Evolutionary conservation across 2,888 invertebrate genomes (phyloP), one percentile per base, ranked within the genome.

Genomic region (Seira ritae): DNA sequence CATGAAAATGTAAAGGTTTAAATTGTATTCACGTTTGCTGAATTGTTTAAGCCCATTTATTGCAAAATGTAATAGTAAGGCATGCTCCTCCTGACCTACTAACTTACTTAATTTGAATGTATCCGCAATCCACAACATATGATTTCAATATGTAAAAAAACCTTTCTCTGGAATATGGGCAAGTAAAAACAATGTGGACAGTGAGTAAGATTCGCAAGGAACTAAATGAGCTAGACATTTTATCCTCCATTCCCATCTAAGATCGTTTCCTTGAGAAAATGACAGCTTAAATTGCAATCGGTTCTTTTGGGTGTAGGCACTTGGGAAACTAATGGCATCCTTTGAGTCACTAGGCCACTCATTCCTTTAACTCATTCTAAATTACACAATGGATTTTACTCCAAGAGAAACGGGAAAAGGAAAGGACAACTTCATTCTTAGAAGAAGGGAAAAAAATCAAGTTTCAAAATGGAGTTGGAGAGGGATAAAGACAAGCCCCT

Each of bases 401-500:
- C 12, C 50, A n/a, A 50, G 17, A 50, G 12, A 50, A 12, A 50
- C 50, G 12, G 42, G 42, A 42, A 12, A 42, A 8, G 42, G 50
- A 50, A 50, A n/a, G 50, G 17, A 50, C 15, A n/a, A 50, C 50
- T 50, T 50, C 50, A 50, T 50, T 50, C 50, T n/a, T n/a, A n/a
- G n/a, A 50, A 2, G 31, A 31, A n/a, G n/a, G 50, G 2, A 50
- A 50, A 50, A 50, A 50, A 50, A 50, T 50, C 50, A 50, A 50
- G 50, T 50, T 50, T 50, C 50, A 50, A 50, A 50, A 50, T n/a
- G 15, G 50, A n/a, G n/a, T n/a, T n/a, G 42, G 20, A 74, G 24
- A 24, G 24, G 46, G 23, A 71, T 12, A 19, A 24, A 78, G 70
- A 23, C 42, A 73, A 19, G 67, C 50, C 50, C 50, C 42, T 42